These are phyloP conservation scores for Trichosurus vulpecula DNA, from an alignment of 2,797 vertebrate genomes.

Conservation along the genomic window DNA sequence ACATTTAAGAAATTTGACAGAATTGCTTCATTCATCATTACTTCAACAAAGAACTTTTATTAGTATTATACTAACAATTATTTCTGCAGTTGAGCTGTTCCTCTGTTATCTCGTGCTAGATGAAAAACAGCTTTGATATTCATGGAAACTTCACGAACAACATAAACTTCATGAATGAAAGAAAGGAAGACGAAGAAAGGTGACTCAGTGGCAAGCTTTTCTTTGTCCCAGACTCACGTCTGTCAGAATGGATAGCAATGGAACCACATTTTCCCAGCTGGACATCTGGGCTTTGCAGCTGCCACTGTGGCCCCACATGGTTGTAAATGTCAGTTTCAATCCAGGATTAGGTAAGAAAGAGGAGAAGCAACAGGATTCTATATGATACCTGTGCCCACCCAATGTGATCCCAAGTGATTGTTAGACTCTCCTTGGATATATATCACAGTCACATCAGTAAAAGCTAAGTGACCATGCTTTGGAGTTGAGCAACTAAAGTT, in stretches of 20 bases:
- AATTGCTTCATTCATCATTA: conserved; percentile 1
- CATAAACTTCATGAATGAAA: conserved; percentile 17
- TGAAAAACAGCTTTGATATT: conserved; percentile 28
- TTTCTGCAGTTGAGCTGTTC: conserved; percentile 18
- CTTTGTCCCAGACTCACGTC: conserved; percentile 17
- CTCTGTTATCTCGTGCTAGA: conserved; percentile 5
- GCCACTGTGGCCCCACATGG: conserved; percentile 41
- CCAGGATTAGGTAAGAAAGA: conserved; percentile 56
- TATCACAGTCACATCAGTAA: neutral
- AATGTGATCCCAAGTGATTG: neutral
- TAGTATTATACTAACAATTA: neutral
- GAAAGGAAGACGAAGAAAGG: conserved; percentile 36
- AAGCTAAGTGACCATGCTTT: neutral
- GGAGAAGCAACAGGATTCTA: conserved; percentile 53
- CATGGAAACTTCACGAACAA: conserved; percentile 5
- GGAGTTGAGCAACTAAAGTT: neutral
- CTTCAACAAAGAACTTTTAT: conserved; percentile 7
- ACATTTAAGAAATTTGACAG: conserved; percentile 20
- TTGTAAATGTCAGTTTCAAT: conserved; percentile 66
- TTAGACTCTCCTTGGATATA: neutral
- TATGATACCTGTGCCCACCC: conserved; percentile 50
- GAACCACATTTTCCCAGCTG: conserved; percentile 46
- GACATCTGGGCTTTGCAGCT: conserved; percentile 73
- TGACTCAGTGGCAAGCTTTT: conserved; percentile 44
- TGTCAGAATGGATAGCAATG: conserved; percentile 43